Evolutionary conservation across 2,888 invertebrate genomes (phyloP), one percentile per base, ranked within the genome.

Genomic region (Luperina testacea): DNA sequence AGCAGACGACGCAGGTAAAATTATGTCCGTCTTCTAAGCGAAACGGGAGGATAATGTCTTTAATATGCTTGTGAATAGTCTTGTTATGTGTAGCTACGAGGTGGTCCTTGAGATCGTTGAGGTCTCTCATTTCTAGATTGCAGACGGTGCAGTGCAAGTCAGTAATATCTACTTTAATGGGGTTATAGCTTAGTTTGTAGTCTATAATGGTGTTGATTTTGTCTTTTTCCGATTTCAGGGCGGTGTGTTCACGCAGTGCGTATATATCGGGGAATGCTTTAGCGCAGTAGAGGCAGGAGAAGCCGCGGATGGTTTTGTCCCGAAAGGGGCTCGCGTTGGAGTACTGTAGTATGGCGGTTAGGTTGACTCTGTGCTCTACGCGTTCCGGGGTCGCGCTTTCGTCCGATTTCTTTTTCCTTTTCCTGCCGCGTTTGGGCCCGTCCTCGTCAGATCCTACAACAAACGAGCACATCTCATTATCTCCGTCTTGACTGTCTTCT

Each of bases 391-490:
- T 97, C 6, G 96, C 96, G 92, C 96, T 96, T 79, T 91, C 93
- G 83, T 94, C 94, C 20, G 93, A 91, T 92, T 94, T 95, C 93
- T 94, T 95, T 95, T 94, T 95, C 94, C 92, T 94, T 94, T 93
- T 95, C 91, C 92, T 95, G 92, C 57, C 57, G 57, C 93, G 92
- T 92, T 95, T 95, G 91, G 92, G 92, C 91, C 90, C 90, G 91
- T 89, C 95, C 90, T 91, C 93, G 89, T 92, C 94, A 93, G 94
- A 94, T 94, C 96, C 96, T 96, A 96, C 93, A 96, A 96, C 96
- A 96, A 96, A 96, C 95, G 96, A 93, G 92, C 92, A 94, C 92
- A 95, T 94, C 95, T 96, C 94, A 93, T 96, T 95, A 95, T 95
- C 94, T 94, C 92, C 93, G 89, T 92, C 92, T 87, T 87, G 87